Conservation (phyloP, 2,888 invertebrate species). For the Oligia latruncula region DNA sequence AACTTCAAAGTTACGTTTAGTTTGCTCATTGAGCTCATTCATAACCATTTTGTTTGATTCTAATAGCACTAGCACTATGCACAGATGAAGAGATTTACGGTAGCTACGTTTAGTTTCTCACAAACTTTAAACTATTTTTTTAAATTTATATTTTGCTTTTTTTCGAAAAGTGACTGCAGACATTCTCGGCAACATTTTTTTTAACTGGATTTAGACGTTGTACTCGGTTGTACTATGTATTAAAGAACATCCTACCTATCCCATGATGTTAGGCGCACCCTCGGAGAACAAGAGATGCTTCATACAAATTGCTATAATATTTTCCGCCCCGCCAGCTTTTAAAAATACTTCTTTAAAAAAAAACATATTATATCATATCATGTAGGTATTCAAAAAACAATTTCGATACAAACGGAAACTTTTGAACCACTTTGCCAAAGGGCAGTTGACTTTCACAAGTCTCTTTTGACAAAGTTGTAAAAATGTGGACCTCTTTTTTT, state of each 20-base stretch:
- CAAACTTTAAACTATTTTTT: no score
- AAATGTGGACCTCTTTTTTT: neutral
- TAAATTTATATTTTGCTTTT: neutral
- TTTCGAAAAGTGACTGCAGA: neutral
- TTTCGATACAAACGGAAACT: neutral
- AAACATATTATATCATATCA: no score
- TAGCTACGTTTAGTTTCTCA: slow-evolving; percentile 29
- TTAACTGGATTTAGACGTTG: neutral
- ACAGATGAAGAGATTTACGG: neutral
- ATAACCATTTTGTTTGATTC: slow-evolving; percentile 2
- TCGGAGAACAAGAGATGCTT: neutral
- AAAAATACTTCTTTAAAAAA: no score
- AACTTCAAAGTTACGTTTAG: slow-evolving; percentile 74
- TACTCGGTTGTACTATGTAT: no score
- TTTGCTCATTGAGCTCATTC: slow-evolving; percentile 41
- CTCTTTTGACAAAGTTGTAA: neutral
- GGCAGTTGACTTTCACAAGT: neutral
- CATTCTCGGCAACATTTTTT: neutral
- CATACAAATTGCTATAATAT: neutral
- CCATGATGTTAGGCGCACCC: neutral
- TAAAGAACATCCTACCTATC: no score
- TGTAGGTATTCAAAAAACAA: no score
- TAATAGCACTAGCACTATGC: neutral
- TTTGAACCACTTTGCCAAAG: neutral
- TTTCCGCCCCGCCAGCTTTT: neutral